Percentiles rank a stretch among this genome's conserved stretches.
Conservation (phyloP, 2,113 vertebrate genomes). For the Hiodon alosoides region DNA sequence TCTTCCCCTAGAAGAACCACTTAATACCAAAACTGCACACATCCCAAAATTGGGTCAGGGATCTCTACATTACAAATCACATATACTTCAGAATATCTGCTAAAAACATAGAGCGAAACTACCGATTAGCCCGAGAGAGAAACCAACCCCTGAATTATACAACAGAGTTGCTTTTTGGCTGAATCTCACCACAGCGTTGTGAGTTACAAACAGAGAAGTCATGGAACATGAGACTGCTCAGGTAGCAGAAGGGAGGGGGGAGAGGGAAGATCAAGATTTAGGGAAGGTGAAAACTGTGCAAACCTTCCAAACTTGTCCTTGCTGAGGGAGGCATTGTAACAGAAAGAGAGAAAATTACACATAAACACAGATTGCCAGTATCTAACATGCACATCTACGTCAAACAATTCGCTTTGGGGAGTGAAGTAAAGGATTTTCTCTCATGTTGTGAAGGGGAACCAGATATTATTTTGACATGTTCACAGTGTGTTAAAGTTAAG, state of each 20-base stretch:
- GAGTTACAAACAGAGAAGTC: slow-evolving; percentile 41
- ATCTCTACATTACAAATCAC: too few relatives aligned
- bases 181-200: slow-evolving; percentile 42
- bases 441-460: too few relatives aligned
- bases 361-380: slow-evolving; percentile 66
- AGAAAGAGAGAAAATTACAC: slow-evolving; percentile 76
- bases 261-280: slow-evolving; percentile 75
- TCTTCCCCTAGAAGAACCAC: too few relatives aligned
- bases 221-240: slow-evolving; percentile 74
- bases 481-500: too few relatives aligned
- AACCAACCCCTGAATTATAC: not conserved
- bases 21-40: too few relatives aligned
- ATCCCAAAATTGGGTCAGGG: too few relatives aligned
- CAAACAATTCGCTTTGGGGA: slow-evolving; percentile 51
- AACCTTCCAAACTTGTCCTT: slow-evolving; percentile 99
- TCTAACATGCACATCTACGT: slow-evolving; percentile 48
- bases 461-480: too few relatives aligned
- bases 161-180: not conserved
- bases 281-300: slow-evolving; percentile 99
- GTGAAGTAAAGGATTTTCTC: slow-evolving; percentile 30
- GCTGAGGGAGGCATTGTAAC: slow-evolving; percentile 88
- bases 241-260: slow-evolving; percentile 51
- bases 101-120: too few relatives aligned
- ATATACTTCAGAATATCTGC: too few relatives aligned
- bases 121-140: too few relatives aligned